Base-by-base conservation (phyloP, 2,797 vertebrate species). In the Nyctibius grandis region DNA sequence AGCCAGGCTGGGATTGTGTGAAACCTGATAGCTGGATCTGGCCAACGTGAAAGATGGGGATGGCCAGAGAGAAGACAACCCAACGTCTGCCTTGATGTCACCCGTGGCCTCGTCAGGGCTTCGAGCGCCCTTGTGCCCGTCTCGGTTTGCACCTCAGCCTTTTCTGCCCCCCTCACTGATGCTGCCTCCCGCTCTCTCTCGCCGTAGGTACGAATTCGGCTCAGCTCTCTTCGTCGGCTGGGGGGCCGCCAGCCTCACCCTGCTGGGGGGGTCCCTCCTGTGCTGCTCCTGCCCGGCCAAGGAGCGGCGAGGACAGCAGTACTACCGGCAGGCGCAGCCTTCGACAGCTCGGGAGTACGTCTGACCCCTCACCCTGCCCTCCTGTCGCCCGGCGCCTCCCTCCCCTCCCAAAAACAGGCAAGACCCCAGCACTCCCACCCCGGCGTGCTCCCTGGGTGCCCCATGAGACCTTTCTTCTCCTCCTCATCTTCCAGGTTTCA, bases 161-260 rank as follows among this genome's bases (percentile, higher is more conserved):
- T 36, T 29, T 22, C 36, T 65, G 33, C 19, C 26, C 36, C 11
- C 75, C 57, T 16, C 59, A 15, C 50, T 19, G 16, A 64, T 8
- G 44, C 33, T 59, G n/a, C n/a, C n/a, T 13, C 59, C 59, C 65
- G 12, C 3, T 42, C 13, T 47, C 19, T 77, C 63, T 93, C 38
- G 1, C 97, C 7, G 0, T 84, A 99, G 99, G 98, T 99, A 99
- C 5, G 99, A 99, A 84, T 99, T 99, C 18, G 99, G 99, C 91
- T 99, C 99, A 0, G 99, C 99, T 54, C 98, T 99, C 86, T 99
- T 99, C 7, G 97, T 99, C 11, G 99, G 99, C 57, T 99, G 99
- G 99, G 99, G 99, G 0, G 98, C 99, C 0, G 98, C 99, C 78
- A 98, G 99, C 95, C 98, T 99, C 97, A 98, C 98, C 33, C 63